A percentile compares a stretch with the other conserved stretches of the same genome.
phyloP scores from a whole-genome alignment of 2,888 invertebrate species.

The Dryococelus australis region DNA sequence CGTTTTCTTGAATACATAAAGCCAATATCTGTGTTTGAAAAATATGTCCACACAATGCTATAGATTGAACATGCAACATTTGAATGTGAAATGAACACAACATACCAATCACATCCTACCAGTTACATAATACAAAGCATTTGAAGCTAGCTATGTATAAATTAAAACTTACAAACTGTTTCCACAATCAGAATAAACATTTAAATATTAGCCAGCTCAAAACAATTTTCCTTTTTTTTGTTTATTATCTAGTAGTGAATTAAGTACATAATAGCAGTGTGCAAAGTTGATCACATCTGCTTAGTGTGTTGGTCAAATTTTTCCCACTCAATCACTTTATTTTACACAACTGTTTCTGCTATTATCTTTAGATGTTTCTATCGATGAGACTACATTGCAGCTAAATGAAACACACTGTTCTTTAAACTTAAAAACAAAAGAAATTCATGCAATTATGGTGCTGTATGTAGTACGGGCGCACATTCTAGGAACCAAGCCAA shows the following conservation, averaged over 20 bases:
- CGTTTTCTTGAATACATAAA: background rate
- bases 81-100: constrained; percentile 11
- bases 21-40: background rate
- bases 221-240: background rate
- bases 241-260: background rate
- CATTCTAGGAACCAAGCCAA: background rate
- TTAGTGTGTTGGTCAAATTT: background rate
- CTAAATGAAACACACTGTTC: background rate
- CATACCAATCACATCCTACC: constrained; percentile 10
- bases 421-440: background rate
- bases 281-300: background rate
- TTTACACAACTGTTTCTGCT: background rate
- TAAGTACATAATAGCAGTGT: constrained; percentile 5
- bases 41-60: background rate
- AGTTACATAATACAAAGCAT: constrained; percentile 3
- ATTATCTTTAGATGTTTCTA: background rate
- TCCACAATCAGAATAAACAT: background rate
- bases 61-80: constrained; percentile 16
- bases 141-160: constrained; percentile 10
- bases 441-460: background rate
- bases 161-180: constrained; percentile 12
- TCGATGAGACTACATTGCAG: background rate
- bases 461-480: background rate
- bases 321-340: background rate
- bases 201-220: background rate